Evolutionary conservation across 2,797 vertebrate species (phyloP), one percentile per base, ranked within the genome.

Genomic region (Gymnopithys bicolor): DNA sequence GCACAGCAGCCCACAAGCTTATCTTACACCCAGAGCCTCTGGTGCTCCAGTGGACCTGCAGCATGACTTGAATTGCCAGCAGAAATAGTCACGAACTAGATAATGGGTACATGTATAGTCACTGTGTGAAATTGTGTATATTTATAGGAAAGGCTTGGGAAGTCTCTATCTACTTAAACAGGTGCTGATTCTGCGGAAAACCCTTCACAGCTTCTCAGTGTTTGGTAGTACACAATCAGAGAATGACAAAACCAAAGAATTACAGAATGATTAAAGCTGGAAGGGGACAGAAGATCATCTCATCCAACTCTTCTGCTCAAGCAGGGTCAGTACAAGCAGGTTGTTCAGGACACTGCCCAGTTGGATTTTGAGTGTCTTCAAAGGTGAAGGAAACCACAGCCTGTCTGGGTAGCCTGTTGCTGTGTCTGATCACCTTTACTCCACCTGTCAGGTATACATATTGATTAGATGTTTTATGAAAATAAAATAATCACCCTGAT

Each of bases 101-200:
- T 69, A 58, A 60, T 17, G 4, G 32, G 23, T 45, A 27, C 2
- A 2, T 37, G 39, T 41, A 52, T 4, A 85, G 56, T 51, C 52
- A 86, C 39, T 70, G 48, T 35, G 52, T 63, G 45, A 91, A 67
- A 89, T 11, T 51, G 19, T 46, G 32, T 69, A 9, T 49, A 51
- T 53, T 59, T 69, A 81, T 46, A 68, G n/a, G 52, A 83, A 90
- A 60, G 33, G 11, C 30, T 84, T 53, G 27, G 71, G 79, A 80
- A 11, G 30, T 39, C 48, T 58, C 1, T 37, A 70, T 59, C 15
- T 79, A 24, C 32, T 64, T 37, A 45, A 73, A 60, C 7, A 76
- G 21, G 12, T 69, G 51, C 14, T 55, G 53, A 52, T 78, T 75
- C 58, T 68, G 35, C n/a, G 24, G 11, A 58, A 81, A 80, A 37